Evolutionary conservation across 1,140 invertebrate genomes (phyloP).

Genomic region (Geopemphigus sp.): DNA sequence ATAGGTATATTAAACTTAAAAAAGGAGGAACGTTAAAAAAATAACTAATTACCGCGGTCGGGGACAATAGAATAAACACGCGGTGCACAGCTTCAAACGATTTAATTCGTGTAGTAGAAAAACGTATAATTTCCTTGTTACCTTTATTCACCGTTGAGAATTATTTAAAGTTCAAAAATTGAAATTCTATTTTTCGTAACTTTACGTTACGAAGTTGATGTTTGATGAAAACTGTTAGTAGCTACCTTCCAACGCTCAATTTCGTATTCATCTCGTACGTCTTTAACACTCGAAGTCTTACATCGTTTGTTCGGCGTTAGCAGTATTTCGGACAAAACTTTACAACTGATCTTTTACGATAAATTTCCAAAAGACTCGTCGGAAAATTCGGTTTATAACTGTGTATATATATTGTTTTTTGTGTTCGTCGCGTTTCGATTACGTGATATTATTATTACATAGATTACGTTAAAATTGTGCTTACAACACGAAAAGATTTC

Average conservation of each 20-base stretch:
- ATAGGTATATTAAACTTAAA: no score
- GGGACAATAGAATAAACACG: background rate
- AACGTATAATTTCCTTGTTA: no score
- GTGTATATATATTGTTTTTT: no score
- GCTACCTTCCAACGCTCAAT: background rate
- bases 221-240: background rate
- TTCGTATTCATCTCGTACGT: conserved; percentile 8
- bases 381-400: background rate
- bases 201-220: background rate
- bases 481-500: no score
- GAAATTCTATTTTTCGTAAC: background rate
- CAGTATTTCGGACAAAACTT: background rate
- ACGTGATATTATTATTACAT: no score
- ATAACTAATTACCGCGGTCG: no score
- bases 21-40: no score
- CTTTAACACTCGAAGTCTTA: background rate
- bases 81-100: no score
- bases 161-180: background rate
- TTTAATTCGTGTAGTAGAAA: no score
- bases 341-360: background rate
- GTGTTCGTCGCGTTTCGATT: no score
- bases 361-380: background rate
- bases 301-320: background rate
- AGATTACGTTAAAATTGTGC: no score
- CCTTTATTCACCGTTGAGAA: background rate